Conservation (phyloP, 2,797 vertebrate genomes). For the Choloepus didactylus region DNA sequence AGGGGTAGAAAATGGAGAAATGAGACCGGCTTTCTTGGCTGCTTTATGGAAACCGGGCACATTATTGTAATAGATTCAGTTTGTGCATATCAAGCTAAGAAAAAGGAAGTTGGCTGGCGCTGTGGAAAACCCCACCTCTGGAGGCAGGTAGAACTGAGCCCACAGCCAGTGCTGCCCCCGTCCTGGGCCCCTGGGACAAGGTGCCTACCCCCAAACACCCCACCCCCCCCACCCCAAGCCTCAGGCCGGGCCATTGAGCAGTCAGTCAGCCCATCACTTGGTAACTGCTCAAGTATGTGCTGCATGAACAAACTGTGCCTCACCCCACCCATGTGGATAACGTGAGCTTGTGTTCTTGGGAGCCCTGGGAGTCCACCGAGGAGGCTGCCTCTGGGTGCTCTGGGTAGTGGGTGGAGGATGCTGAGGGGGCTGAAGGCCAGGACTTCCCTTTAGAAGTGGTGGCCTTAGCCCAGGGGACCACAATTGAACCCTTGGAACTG, state of each 20-base stretch:
- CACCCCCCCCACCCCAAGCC: not conserved
- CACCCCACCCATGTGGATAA: not conserved
- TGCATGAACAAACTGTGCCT: not conserved
- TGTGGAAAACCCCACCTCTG: not conserved
- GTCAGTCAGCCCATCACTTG: not conserved
- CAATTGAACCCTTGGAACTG: not conserved
- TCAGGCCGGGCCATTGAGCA: not conserved
- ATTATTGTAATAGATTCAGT: not conserved
- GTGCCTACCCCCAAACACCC: not conserved
- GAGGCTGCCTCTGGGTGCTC: too few relatives aligned
- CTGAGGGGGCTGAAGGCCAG: too few relatives aligned
- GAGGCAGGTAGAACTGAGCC: not conserved
- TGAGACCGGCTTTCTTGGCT: not conserved
- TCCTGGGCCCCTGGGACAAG: not conserved
- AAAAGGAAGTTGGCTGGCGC: not conserved
- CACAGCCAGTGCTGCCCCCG: not conserved
- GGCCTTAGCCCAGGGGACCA: not conserved
- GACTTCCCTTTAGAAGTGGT: not conserved
- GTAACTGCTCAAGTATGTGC: not conserved
- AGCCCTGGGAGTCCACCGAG: not conserved
- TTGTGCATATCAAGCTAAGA: not conserved
- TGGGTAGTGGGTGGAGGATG: too few relatives aligned
- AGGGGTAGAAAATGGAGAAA: not conserved
- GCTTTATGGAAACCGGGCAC: conserved; percentile 23
- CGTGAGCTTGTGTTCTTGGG: not conserved